A percentile compares a stretch with the other conserved stretches of the same genome.
Evolutionary conservation across 2,113 vertebrate genomes (phyloP).

Genomic region (Aptenodytes patagonicus): DNA sequence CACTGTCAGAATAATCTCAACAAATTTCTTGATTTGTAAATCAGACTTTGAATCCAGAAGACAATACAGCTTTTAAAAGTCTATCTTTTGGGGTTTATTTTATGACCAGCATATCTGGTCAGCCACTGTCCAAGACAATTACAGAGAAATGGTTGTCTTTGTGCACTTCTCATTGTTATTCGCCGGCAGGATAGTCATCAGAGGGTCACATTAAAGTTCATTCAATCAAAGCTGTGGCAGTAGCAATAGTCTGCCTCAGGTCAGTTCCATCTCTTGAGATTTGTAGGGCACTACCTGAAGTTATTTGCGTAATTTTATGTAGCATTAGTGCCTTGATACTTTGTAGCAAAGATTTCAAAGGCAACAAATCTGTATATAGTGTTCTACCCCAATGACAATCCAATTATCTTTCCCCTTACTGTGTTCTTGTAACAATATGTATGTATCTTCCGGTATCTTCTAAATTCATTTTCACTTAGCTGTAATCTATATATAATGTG

Average conservation of each 20-base stretch:
- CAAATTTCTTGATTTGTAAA: background rate
- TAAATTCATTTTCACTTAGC: background rate
- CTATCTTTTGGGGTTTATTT: background rate
- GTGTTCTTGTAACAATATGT: background rate
- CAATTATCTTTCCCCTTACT: background rate
- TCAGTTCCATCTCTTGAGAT: conserved; percentile 62
- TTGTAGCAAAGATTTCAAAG: conserved; percentile 12
- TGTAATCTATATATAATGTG: background rate
- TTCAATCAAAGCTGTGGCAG: conserved; percentile 70
- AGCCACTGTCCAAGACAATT: conserved; percentile 1
- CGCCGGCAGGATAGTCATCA: conserved; percentile 41
- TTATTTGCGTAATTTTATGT: conserved; percentile 64
- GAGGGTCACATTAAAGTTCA: conserved; percentile 69
- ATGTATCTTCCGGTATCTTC: background rate
- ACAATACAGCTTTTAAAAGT: background rate
- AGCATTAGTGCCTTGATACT: conserved; percentile 1
- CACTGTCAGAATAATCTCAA: background rate
- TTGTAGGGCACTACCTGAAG: conserved; percentile 49
- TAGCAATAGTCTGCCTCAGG: conserved; percentile 50
- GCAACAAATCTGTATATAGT: background rate
- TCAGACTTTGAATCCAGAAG: background rate
- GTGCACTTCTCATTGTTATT: conserved; percentile 63
- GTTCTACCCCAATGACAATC: background rate
- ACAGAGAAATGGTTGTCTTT: conserved; percentile 12
- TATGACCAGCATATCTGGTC: background rate